A percentile compares a stretch with the other conserved stretches of the same genome.
Evolutionary conservation across 2,797 vertebrate species (phyloP).

Genomic region (Crenichthys baileyi): DNA sequence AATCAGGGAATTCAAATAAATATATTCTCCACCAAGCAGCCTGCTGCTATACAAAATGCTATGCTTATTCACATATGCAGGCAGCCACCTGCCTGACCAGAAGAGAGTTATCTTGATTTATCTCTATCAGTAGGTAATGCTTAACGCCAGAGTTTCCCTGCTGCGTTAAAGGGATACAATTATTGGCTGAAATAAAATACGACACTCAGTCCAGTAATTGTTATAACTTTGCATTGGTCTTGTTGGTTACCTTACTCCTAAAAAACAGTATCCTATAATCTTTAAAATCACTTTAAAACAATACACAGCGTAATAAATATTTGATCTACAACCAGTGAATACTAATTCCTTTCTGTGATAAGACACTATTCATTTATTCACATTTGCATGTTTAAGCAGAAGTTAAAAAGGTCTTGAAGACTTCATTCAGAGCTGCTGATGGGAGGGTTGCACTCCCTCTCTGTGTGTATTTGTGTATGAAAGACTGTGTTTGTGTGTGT

Average conservation of each 20-base stretch:
- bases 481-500: constrained; percentile 57
- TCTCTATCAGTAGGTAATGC: background rate
- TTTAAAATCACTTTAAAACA: background rate
- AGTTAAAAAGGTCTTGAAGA: constrained; percentile 20
- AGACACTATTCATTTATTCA: background rate
- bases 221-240: background rate
- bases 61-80: background rate
- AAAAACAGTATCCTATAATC: background rate
- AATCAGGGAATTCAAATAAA: too few relatives aligned
- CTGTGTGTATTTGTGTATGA: constrained; percentile 51
- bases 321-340: background rate
- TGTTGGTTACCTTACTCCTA: background rate
- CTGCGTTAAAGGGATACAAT: background rate
- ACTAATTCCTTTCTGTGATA: background rate
- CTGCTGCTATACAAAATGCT: background rate
- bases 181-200: background rate
- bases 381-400: constrained; percentile 31
- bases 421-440: constrained; percentile 36
- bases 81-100: background rate
- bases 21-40: too few relatives aligned
- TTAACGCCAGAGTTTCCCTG: background rate
- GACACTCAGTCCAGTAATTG: fast-evolving
- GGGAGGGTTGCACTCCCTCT: constrained; percentile 41
- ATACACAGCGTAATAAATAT: background rate
- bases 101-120: background rate